phyloP scores from a whole-genome alignment of 2,113 vertebrate species.

The Antennarius striatus region DNA sequence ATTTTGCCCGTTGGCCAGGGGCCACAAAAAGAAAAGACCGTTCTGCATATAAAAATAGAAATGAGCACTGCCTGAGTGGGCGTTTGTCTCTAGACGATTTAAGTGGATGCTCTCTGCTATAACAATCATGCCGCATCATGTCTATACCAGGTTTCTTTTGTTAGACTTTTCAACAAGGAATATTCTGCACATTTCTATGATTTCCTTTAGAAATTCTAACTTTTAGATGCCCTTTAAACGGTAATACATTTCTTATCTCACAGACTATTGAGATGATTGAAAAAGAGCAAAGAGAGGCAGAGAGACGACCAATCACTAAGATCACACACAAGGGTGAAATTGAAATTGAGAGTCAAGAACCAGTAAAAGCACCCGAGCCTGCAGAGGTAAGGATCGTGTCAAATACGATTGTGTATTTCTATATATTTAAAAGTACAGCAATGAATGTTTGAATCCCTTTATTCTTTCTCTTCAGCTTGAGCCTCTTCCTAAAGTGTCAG shows the following conservation, averaged over 20 bases:
- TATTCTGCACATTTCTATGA: neutral
- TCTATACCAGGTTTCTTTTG: too few species aligned
- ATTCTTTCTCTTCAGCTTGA: constrained; percentile 71
- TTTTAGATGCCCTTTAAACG: constrained; percentile 1
- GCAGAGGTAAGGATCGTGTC: constrained; percentile 72
- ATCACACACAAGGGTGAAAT: constrained; percentile 99
- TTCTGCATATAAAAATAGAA: too few species aligned
- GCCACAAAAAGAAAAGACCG: too few species aligned
- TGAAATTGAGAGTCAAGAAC: constrained; percentile 96
- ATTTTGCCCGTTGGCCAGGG: too few species aligned
- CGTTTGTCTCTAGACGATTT: too few species aligned
- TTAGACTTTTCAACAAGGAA: neutral
- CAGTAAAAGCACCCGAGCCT: constrained; percentile 87
- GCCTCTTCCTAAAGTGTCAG: constrained; percentile 75
- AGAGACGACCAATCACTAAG: constrained; percentile 96
- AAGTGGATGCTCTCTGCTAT: too few species aligned
- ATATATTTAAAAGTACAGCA: neutral
- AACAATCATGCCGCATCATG: too few species aligned
- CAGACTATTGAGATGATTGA: constrained; percentile 99
- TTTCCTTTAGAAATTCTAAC: neutral
- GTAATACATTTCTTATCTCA: constrained; percentile 20
- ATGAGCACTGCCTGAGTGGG: too few species aligned
- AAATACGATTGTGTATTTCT: neutral
- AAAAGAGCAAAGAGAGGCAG: constrained; percentile 95
- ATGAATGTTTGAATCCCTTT: neutral